Evolutionary conservation across 2,113 vertebrate genomes (phyloP).

Genomic region (Malurus alboscapulatus): DNA sequence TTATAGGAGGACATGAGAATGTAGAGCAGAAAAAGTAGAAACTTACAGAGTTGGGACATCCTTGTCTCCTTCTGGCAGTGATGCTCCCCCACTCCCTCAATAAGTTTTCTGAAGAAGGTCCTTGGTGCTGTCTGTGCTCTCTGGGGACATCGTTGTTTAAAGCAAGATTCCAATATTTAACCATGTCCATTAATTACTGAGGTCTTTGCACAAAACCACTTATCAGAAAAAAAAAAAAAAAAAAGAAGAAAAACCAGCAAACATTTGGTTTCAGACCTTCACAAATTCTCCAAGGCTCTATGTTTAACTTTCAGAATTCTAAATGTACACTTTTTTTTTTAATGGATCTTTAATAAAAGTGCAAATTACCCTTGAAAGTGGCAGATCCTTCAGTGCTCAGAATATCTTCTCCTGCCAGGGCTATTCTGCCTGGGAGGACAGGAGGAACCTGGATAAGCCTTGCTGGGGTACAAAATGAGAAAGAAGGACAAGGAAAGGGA

Average conservation of each 20-base stretch:
- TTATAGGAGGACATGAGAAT: neutral
- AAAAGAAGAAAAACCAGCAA: fast-evolving
- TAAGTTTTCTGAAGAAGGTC: neutral
- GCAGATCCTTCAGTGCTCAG: neutral
- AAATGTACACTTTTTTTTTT: neutral
- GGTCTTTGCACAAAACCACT: neutral
- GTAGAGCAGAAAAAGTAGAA: neutral
- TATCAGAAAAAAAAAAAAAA: no score
- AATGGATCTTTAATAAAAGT: neutral
- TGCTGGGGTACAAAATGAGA: neutral
- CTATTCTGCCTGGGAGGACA: neutral
- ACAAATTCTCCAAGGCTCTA: neutral
- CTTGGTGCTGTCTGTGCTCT: neutral
- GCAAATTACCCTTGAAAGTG: neutral
- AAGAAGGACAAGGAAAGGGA: neutral
- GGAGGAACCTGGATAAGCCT: neutral
- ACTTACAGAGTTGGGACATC: neutral
- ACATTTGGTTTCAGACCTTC: neutral
- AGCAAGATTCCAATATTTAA: neutral
- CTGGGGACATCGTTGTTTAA: neutral
- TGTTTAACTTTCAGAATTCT: neutral
- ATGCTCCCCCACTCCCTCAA: neutral
- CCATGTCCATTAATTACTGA: neutral
- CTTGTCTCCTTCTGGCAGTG: neutral
- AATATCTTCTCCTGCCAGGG: fast-evolving